Percentiles rank a stretch among this genome's conserved stretches.
Conservation (phyloP, 1,140 invertebrate genomes). For the Sinonovacula constricta region DNA sequence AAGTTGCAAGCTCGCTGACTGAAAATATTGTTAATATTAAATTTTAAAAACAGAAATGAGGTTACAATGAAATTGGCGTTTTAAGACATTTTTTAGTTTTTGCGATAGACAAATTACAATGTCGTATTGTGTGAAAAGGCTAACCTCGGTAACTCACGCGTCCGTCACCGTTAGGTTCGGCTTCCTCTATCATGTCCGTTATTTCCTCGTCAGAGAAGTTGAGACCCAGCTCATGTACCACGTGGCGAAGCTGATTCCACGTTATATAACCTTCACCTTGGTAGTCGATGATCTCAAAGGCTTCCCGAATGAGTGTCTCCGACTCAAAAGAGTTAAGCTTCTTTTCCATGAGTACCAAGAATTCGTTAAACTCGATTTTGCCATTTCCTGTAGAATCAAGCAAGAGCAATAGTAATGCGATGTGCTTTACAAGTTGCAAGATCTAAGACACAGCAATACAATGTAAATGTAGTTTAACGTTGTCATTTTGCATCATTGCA, state of each 20-base stretch:
- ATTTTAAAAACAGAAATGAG: no score
- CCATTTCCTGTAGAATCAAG: conserved; percentile 45
- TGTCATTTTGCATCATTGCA: no score
- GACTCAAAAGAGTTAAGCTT: conserved; percentile 42
- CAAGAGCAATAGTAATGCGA: no score
- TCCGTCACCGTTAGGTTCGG: conserved; percentile 41
- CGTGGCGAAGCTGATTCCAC: conserved; percentile 12
- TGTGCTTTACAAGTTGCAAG: no score
- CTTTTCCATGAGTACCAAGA: conserved; percentile 42
- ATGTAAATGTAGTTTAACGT: no score
- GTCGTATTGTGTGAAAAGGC: no score
- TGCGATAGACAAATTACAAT: no score
- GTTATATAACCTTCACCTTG: conserved; percentile 44
- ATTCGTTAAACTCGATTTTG: conserved; percentile 49
- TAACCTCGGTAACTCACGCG: conserved; percentile 28
- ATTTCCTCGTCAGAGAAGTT: conserved; percentile 43
- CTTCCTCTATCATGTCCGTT: conserved; percentile 41
- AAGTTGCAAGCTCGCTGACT: no score
- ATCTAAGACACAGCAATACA: no score
- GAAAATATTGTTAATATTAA: no score
- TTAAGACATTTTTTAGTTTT: no score
- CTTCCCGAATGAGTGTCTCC: conserved; percentile 32
- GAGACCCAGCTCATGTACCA: conserved; percentile 34
- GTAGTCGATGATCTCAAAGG: conserved; percentile 30
- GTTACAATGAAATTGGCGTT: no score